Evolutionary conservation across 2,888 invertebrate genomes (phyloP).

Genomic region (Calameuta filiformis): DNA sequence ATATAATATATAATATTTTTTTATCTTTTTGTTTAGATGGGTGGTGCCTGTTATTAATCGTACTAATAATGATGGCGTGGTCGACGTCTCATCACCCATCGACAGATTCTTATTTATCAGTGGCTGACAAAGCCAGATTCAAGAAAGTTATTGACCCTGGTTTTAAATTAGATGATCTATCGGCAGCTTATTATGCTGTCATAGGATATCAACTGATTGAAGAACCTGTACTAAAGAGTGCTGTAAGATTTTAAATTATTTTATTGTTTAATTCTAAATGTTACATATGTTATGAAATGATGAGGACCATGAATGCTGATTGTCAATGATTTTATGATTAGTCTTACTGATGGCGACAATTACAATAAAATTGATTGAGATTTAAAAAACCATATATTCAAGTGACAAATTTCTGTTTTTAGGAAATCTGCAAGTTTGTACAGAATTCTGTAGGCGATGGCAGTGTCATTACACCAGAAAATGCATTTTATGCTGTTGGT

Average conservation of each 20-base stretch:
- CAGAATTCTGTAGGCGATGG: conserved; percentile 59
- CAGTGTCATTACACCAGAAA: conserved; percentile 63
- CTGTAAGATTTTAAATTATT: conserved; percentile 63
- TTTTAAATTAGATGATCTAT: conserved; percentile 69
- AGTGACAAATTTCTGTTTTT: conserved; percentile 29
- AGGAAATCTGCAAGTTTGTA: conserved; percentile 67
- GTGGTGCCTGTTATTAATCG: not conserved
- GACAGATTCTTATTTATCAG: conserved; percentile 57
- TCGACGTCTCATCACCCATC: conserved; percentile 44
- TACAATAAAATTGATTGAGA: not conserved
- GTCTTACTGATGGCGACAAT: conserved; percentile 56
- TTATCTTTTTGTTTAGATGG: not conserved
- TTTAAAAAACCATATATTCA: conserved; percentile 6
- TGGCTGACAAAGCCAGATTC: conserved; percentile 51
- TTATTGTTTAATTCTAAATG: not conserved
- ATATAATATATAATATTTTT: not conserved
- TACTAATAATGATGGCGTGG: conserved; percentile 24
- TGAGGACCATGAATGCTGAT: conserved; percentile 47
- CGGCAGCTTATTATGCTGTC: conserved; percentile 78
- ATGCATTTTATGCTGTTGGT: conserved; percentile 74
- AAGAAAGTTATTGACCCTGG: conserved; percentile 56
- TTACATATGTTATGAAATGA: conserved; percentile 37
- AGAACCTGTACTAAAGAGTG: conserved; percentile 69
- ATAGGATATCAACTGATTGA: conserved; percentile 78
- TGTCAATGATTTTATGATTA: conserved; percentile 57